Base-by-base conservation (phyloP, 2,797 vertebrate genomes). In the Manis crassicaudata region DNA sequence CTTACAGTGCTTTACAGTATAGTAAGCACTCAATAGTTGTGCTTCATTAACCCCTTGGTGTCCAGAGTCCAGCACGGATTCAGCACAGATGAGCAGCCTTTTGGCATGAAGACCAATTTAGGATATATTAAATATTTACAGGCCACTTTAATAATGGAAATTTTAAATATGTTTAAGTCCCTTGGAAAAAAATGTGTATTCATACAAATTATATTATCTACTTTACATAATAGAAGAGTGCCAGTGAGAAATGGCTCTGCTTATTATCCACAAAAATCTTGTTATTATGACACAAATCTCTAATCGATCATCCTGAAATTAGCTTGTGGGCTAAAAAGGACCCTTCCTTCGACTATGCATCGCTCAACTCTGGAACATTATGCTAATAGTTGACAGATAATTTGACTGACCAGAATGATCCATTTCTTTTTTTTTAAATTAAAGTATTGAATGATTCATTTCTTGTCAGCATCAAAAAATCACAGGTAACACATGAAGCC, bases 161-260 rank as follows among this genome's bases (percentile, higher is more conserved):
- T 65, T 90, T 83, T 58, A 83, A 72, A 60, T 82, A 77, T 40
- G 35, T 65, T 84, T 87, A 76, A 85, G 82, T 46, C 63, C 7
- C 35, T 82, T 93, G 46, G 94, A 73, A 60, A 93, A 93, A 25
- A 70, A 95, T 82, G 21, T 75, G 63, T 85, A 81, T 23, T 52
- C 16, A 50, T 62, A 81, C 68, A 93, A 93, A 96, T 87, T 83
- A 83, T 88, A 83, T 93, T 90, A 35, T 68, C 90, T 70, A 62
- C 72, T 58, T 72, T 86, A 62, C 54, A 90, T 91, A 88, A 82
- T 81, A 87, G 17, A 90, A 76, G 68, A 56, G 60, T 87, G 63
- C 77, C 63, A 58, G 50, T 27, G 43, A 91, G 72, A 95, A 95
- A 83, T 43, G 29, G 46, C 40, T 37, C 25, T 76, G 25, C 20